Conservation (phyloP, 2,797 vertebrate species). For the Steatocranus sp. region DNA sequence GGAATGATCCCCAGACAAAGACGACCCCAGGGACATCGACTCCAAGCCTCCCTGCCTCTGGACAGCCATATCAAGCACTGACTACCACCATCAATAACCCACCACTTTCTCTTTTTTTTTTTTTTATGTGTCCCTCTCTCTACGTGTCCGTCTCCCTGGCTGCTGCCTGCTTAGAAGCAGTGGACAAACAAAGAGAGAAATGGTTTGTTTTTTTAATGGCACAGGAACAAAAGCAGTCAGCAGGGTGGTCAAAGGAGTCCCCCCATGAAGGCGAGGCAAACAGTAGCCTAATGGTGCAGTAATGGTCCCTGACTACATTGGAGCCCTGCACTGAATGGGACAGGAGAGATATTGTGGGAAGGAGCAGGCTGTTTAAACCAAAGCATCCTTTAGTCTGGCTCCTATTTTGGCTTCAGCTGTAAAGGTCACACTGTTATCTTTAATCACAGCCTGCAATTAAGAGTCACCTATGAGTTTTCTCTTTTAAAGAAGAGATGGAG, state of each 20-base stretch:
- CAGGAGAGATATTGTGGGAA: slow-evolving; percentile 70
- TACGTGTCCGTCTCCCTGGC: slow-evolving; percentile 7
- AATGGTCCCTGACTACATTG: slow-evolving; percentile 49
- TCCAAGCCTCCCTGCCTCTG: slow-evolving; percentile 57
- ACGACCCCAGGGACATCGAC: slow-evolving; percentile 65
- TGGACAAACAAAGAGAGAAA: slow-evolving; percentile 53
- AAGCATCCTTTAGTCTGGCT: slow-evolving; percentile 44
- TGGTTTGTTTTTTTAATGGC: slow-evolving; percentile 52
- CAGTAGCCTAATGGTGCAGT: slow-evolving; percentile 59
- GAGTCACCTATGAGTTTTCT: slow-evolving; percentile 36
- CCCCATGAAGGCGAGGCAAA: slow-evolving; percentile 57
- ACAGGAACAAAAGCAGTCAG: slow-evolving; percentile 57
- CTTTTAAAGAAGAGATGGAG: background rate
- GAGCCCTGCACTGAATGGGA: slow-evolving; percentile 39
- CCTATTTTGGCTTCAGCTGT: slow-evolving; percentile 17
- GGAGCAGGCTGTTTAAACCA: slow-evolving; percentile 71
- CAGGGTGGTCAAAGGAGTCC: slow-evolving; percentile 37
- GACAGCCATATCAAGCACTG: slow-evolving; percentile 50
- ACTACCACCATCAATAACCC: slow-evolving; percentile 67
- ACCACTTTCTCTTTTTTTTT: background rate
- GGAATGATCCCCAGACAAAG: slow-evolving; percentile 79
- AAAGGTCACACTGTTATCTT: slow-evolving; percentile 58
- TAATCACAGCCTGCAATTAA: slow-evolving; percentile 37
- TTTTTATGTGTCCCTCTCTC: background rate
- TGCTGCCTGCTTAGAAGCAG: slow-evolving; percentile 31